Conservation (phyloP, 2,797 vertebrate genomes). For the Leucoraja ocellata region DNA sequence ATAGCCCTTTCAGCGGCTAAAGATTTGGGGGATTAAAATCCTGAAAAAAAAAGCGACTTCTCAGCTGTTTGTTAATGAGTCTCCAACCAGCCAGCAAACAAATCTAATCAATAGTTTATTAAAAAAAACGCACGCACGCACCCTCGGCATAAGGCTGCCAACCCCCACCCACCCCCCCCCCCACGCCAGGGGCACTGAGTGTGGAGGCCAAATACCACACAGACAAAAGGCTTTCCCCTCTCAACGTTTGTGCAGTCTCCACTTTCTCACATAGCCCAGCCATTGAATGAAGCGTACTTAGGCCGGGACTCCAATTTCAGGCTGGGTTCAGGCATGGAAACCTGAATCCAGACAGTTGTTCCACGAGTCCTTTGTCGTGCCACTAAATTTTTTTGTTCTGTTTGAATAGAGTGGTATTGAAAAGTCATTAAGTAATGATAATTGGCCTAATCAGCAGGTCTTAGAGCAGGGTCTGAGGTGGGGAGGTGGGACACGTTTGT, state of each 20-base stretch:
- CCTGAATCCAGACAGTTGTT: slow-evolving; percentile 16
- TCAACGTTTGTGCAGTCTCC: neutral
- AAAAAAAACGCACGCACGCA: slow-evolving; percentile 14
- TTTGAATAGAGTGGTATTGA: slow-evolving; percentile 41
- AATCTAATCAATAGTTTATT: slow-evolving; percentile 40
- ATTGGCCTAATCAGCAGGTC: slow-evolving; percentile 38
- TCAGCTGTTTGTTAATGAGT: slow-evolving; percentile 40
- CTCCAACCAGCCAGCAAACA: slow-evolving; percentile 35
- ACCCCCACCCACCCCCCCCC: too few species aligned
- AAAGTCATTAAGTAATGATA: slow-evolving; percentile 40
- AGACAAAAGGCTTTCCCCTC: slow-evolving; percentile 32
- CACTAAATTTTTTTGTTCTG: slow-evolving; percentile 39
- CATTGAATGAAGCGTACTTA: slow-evolving; percentile 21
- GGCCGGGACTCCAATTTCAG: neutral
- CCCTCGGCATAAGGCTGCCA: neutral
- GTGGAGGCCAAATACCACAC: slow-evolving; percentile 14
- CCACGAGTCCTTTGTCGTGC: neutral
- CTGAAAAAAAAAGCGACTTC: slow-evolving; percentile 39
- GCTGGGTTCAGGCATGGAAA: neutral
- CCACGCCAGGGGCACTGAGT: neutral
- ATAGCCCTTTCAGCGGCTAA: slow-evolving; percentile 42
- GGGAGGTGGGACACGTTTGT: slow-evolving; percentile 25
- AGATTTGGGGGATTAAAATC: slow-evolving; percentile 37
- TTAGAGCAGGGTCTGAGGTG: slow-evolving; percentile 41
- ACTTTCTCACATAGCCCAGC: slow-evolving; percentile 32